A percentile compares a stretch with the other conserved stretches of the same genome.
Evolutionary conservation across 2,888 invertebrate genomes (phyloP).

Genomic region (Pristionchus arcanus): DNA sequence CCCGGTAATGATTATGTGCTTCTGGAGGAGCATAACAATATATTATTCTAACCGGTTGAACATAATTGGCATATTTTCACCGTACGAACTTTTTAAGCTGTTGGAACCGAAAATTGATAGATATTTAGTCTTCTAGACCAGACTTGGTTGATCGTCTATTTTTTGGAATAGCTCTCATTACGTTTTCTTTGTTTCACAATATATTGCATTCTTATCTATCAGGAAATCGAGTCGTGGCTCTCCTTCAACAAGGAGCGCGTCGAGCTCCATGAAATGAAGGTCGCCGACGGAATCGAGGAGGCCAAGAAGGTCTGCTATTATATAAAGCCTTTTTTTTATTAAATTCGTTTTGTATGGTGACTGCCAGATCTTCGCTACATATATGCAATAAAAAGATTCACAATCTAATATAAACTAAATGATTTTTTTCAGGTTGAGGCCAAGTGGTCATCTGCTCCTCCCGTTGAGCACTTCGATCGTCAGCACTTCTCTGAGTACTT

Average conservation of each 20-base stretch:
- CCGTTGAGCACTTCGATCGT: conserved; percentile 77
- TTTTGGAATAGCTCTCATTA: neutral
- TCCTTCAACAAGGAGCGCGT: conserved; percentile 76
- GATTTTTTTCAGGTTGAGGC: conserved; percentile 71
- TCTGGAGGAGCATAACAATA: no score
- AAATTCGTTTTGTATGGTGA: neutral
- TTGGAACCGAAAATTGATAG: no score
- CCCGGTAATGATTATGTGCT: no score
- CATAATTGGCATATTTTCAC: no score
- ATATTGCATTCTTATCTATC: neutral
- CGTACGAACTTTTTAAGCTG: no score
- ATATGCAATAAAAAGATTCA: no score
- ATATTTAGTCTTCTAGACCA: no score
- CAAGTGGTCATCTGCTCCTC: conserved; percentile 78
- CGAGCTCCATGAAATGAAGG: conserved; percentile 74
- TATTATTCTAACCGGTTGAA: no score
- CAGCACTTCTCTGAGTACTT: conserved; percentile 76
- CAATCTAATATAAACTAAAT: neutral
- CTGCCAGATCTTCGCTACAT: neutral
- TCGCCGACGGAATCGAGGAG: conserved; percentile 75
- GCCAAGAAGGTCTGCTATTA: conserved; percentile 73
- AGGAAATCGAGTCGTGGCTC: conserved; percentile 76
- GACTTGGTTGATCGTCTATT: no score
- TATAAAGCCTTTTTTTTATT: neutral
- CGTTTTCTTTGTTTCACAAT: neutral